A percentile compares a stretch with the other conserved stretches of the same genome.
Conservation (phyloP, 2,113 vertebrate species). For the Catagonus wagneri region DNA sequence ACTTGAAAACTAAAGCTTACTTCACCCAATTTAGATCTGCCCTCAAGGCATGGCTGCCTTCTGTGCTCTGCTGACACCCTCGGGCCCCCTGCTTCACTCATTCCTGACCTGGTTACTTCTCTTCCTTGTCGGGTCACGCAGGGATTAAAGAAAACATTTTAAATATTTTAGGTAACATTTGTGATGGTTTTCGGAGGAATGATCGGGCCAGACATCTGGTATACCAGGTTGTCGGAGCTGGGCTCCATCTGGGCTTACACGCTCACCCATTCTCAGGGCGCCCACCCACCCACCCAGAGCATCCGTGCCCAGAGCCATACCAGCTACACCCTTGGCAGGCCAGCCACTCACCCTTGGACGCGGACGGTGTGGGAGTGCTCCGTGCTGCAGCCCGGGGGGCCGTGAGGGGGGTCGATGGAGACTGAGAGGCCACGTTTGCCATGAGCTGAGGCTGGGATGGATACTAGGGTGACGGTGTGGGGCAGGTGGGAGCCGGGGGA, state of each 20-base stretch:
- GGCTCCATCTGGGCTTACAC: neutral
- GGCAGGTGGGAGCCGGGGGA: conserved; percentile 94
- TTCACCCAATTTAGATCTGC: neutral
- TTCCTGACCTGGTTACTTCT: neutral
- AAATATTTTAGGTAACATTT: neutral
- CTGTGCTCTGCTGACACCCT: accelerated
- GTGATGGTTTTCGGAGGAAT: neutral
- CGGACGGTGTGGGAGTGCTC: conserved; percentile 94
- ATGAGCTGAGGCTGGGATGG: conserved; percentile 94
- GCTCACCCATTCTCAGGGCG: neutral
- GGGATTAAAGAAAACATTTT: neutral
- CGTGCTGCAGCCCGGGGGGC: conserved; percentile 87
- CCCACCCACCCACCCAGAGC: neutral
- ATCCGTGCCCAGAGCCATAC: neutral
- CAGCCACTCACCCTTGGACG: conserved; percentile 93
- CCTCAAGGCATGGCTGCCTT: neutral
- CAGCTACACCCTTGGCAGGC: neutral
- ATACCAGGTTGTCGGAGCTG: neutral
- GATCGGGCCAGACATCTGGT: neutral
- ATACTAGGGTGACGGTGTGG: conserved; percentile 98
- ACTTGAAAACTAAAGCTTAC: neutral
- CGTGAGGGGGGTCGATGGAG: conserved; percentile 92
- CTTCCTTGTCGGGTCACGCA: neutral
- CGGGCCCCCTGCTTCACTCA: neutral
- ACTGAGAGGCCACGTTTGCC: conserved; percentile 95